Evolutionary conservation across 2,113 vertebrate species (phyloP).

Genomic region (Dicrurus megarhynchus): DNA sequence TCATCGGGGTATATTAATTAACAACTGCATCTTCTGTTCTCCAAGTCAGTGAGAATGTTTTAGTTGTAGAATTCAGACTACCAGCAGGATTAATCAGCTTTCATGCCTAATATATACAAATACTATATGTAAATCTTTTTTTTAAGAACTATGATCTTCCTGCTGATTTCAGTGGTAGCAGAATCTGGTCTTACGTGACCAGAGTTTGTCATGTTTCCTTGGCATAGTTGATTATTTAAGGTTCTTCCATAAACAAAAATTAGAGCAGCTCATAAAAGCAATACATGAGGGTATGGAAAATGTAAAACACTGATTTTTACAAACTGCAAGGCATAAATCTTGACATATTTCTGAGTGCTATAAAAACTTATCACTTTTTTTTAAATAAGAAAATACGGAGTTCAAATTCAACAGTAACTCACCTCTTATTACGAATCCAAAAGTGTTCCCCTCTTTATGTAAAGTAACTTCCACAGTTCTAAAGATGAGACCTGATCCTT

Average conservation of each 20-base stretch:
- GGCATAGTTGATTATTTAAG: background rate
- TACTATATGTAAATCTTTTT: background rate
- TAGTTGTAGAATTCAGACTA: background rate
- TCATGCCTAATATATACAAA: background rate
- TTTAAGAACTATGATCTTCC: background rate
- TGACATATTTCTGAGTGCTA: background rate
- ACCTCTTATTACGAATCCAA: constrained; percentile 98
- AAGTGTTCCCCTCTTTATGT: constrained; percentile 97
- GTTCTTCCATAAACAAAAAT: background rate
- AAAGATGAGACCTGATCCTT: constrained; percentile 92
- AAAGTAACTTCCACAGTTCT: constrained; percentile 96
- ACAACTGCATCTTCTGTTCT: background rate
- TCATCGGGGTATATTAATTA: background rate
- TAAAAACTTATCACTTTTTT: background rate
- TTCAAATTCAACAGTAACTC: constrained; percentile 32
- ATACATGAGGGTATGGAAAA: background rate
- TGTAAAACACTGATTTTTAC: background rate
- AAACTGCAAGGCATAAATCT: background rate
- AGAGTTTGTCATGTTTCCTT: background rate
- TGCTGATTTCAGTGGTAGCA: background rate
- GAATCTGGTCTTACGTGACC: background rate
- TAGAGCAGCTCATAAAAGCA: background rate
- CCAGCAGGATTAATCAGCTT: background rate
- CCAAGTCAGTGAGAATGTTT: background rate
- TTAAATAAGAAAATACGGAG: background rate